Percentiles rank a stretch among this genome's conserved stretches.
Conservation (phyloP, 2,797 vertebrate species). For the Pseudotriccus pelzelni region DNA sequence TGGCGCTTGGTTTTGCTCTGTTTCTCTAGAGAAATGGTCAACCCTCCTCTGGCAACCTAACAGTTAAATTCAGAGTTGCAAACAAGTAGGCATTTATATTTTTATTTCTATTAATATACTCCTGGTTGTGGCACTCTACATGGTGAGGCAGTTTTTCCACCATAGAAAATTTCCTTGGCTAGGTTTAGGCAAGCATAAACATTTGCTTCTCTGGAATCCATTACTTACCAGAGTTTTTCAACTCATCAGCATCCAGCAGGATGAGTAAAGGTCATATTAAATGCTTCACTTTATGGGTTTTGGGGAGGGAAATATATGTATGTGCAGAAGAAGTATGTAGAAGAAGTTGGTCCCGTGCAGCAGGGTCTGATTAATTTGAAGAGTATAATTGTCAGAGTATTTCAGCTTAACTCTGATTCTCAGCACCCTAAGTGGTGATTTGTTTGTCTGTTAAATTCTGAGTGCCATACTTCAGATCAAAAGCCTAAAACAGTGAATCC, state of each 20-base stretch:
- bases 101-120: slow-evolving; percentile 72
- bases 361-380: neutral
- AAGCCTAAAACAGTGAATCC: slow-evolving; percentile 2
- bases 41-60: neutral
- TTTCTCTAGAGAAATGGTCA: neutral
- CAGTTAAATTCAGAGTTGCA: slow-evolving; percentile 54
- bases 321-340: neutral
- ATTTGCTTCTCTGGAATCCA: slow-evolving; percentile 70
- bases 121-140: slow-evolving; percentile 30
- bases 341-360: neutral
- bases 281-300: slow-evolving; percentile 22
- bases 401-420: neutral
- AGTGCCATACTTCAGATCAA: neutral
- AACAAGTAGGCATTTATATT: slow-evolving; percentile 58
- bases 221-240: slow-evolving; percentile 64
- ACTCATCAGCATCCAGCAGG: slow-evolving; percentile 54
- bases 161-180: slow-evolving; percentile 76
- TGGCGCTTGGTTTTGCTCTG: neutral
- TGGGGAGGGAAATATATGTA: neutral
- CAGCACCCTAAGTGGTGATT: neutral
- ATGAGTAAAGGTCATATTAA: slow-evolving; percentile 48
- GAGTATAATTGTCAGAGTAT: neutral
- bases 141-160: slow-evolving; percentile 75
- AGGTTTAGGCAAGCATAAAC: slow-evolving; percentile 65
- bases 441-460: neutral